Percentiles rank a stretch among this genome's conserved stretches.
These are phyloP conservation scores for Torymus aiolomorphi DNA, from an alignment of 2,888 invertebrate genomes.

Conservation along the genomic window DNA sequence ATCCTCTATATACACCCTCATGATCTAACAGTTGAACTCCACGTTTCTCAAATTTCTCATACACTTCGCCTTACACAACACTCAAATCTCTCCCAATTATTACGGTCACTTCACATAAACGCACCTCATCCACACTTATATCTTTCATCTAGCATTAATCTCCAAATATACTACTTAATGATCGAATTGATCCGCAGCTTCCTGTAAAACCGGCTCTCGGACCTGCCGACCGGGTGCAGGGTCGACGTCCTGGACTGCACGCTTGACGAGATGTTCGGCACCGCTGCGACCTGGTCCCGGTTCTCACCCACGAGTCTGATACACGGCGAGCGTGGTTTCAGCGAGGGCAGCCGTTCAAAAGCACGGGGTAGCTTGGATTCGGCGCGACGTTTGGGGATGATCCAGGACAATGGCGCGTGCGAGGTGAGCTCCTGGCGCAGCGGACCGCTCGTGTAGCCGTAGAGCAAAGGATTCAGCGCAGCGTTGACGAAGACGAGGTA, in stretches of 20 bases:
- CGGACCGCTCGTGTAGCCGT: slow-evolving; percentile 84
- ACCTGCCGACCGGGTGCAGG: not conserved
- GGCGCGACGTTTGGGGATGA: slow-evolving; percentile 42
- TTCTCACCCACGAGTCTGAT: slow-evolving; percentile 36
- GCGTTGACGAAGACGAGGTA: slow-evolving; percentile 84
- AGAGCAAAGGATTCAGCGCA: slow-evolving; percentile 86
- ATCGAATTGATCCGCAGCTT: slow-evolving; percentile 32
- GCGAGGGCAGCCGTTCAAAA: slow-evolving; percentile 36
- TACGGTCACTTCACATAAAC: no score
- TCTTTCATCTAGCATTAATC: not conserved
- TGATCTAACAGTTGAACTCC: no score
- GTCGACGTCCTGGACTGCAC: not conserved
- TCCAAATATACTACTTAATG: not conserved
- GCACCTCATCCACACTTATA: no score
- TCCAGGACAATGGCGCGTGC: slow-evolving; percentile 62
- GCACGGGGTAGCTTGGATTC: slow-evolving; percentile 51
- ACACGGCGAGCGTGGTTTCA: slow-evolving; percentile 62
- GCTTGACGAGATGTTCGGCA: slow-evolving; percentile 59
- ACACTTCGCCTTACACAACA: no score
- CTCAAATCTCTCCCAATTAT: no score
- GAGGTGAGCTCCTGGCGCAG: slow-evolving; percentile 81
- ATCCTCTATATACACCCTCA: no score
- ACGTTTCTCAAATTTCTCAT: no score
- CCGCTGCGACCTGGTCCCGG: slow-evolving; percentile 22
- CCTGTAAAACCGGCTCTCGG: slow-evolving; percentile 1